A percentile compares a stretch with the other conserved stretches of the same genome.
Conservation (phyloP, 2,888 invertebrate species). For the Zootermopsis nevadensis region DNA sequence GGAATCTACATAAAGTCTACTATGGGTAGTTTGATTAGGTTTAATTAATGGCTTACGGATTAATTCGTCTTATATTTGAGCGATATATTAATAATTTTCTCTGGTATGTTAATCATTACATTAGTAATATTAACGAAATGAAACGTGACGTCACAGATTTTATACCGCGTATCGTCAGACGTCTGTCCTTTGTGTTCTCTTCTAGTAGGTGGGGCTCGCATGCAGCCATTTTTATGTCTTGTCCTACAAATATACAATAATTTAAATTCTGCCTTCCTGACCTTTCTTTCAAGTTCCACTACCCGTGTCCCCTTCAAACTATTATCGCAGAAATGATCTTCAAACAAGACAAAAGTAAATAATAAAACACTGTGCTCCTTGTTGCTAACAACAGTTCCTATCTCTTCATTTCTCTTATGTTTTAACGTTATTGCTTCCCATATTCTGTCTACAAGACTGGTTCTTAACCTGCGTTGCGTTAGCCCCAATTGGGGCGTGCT, state of each 20-base stretch:
- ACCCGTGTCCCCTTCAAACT: not conserved
- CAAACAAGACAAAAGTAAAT: not conserved
- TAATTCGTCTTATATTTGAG: not conserved
- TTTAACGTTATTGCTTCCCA: not conserved
- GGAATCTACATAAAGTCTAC: too few species aligned
- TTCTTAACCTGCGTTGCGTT: too few species aligned
- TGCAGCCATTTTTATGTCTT: slow-evolving; percentile 28
- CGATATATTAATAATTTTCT: not conserved
- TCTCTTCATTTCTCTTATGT: not conserved
- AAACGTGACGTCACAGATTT: slow-evolving; percentile 16
- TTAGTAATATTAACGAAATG: not conserved
- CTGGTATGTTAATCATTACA: slow-evolving; percentile 7
- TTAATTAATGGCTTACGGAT: not conserved
- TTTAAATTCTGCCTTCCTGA: slow-evolving; percentile 28
- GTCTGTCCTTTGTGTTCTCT: not conserved
- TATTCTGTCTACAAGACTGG: too few species aligned
- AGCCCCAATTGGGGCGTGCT: too few species aligned
- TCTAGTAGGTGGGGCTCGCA: not conserved
- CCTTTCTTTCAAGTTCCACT: slow-evolving; percentile 12
- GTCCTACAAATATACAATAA: slow-evolving; percentile 24
- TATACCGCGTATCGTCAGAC: not conserved
- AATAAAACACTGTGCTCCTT: not conserved
- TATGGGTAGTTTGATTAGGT: not conserved
- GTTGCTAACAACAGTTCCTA: not conserved
- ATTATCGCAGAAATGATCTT: not conserved